phyloP scores from a whole-genome alignment of 2,888 invertebrate genomes.

The Troilus luridus region DNA sequence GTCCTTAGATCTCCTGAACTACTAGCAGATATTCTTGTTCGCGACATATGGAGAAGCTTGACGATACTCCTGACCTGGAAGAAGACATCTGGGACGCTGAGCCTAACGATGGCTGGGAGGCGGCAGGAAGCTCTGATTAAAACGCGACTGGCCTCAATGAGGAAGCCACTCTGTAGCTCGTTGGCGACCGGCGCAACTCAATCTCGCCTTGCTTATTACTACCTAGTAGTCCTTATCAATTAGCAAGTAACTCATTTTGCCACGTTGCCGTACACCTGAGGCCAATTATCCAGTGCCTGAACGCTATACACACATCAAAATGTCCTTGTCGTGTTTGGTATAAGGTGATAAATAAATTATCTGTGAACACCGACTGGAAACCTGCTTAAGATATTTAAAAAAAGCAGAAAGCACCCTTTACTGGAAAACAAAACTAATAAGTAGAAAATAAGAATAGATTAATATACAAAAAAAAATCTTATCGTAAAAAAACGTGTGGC shows the following conservation, averaged over 20 bases:
- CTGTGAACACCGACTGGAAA: too few relatives aligned
- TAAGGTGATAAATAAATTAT: too few relatives aligned
- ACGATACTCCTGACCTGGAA: background rate
- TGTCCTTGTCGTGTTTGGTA: too few relatives aligned
- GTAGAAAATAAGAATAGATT: too few relatives aligned
- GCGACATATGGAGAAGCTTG: background rate
- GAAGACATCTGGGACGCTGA: conserved; percentile 18
- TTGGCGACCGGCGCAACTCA: background rate
- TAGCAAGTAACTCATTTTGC: background rate
- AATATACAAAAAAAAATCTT: too few relatives aligned
- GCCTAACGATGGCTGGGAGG: conserved; percentile 3
- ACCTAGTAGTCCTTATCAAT: background rate
- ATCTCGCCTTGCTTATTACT: background rate
- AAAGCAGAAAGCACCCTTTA: too few relatives aligned
- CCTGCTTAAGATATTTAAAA: too few relatives aligned
- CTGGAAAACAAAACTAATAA: too few relatives aligned
- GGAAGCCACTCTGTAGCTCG: conserved; percentile 45
- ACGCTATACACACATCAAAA: too few relatives aligned
- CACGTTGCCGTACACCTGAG: background rate
- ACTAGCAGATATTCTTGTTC: background rate
- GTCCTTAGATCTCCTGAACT: background rate
- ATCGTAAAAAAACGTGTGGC: too few relatives aligned
- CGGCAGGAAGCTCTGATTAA: conserved; percentile 55
- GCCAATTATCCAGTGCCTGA: too few relatives aligned
- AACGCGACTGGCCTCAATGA: conserved; percentile 53